Percentiles rank a stretch among this genome's conserved stretches.
These are phyloP conservation scores for Sylvilagus floridanus DNA, from an alignment of 2,797 vertebrate genomes.

Conservation along the genomic window DNA sequence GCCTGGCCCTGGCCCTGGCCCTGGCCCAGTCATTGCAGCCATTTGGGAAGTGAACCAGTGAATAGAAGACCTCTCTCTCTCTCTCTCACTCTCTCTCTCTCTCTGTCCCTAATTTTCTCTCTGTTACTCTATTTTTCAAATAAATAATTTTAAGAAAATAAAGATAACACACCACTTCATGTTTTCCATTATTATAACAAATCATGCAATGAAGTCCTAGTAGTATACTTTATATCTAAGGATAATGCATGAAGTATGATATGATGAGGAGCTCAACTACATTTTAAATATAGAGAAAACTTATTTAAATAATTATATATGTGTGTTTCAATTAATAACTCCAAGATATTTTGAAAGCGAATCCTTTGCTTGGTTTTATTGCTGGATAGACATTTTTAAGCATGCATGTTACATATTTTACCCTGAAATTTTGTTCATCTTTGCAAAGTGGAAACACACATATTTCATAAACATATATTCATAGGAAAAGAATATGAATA, in stretches of 20 bases:
- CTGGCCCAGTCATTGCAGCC: too few relatives aligned
- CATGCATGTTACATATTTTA: not conserved
- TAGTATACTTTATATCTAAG: not conserved
- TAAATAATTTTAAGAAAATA: too few relatives aligned
- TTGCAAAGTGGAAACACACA: not conserved
- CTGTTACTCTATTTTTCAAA: too few relatives aligned
- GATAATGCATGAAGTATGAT: not conserved
- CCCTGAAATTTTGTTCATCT: not conserved
- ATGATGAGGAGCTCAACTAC: not conserved
- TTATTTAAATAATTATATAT: not conserved
- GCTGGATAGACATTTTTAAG: not conserved
- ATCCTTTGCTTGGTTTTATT: not conserved
- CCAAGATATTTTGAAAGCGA: constrained; percentile 26
- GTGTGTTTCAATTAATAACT: not conserved
- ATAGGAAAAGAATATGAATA: not conserved
- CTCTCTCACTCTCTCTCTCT: too few relatives aligned
- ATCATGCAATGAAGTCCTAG: not conserved
- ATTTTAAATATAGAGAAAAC: constrained; percentile 14
- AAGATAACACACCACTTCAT: not conserved
- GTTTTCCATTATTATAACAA: constrained; percentile 39
- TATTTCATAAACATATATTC: not conserved
- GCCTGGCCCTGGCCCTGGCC: too few relatives aligned
- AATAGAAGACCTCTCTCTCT: too few relatives aligned
- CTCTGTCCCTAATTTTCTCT: too few relatives aligned
- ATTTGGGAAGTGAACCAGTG: too few relatives aligned